phyloP scores from a whole-genome alignment of 2,797 vertebrate genomes.

The Coregonus sp. region DNA sequence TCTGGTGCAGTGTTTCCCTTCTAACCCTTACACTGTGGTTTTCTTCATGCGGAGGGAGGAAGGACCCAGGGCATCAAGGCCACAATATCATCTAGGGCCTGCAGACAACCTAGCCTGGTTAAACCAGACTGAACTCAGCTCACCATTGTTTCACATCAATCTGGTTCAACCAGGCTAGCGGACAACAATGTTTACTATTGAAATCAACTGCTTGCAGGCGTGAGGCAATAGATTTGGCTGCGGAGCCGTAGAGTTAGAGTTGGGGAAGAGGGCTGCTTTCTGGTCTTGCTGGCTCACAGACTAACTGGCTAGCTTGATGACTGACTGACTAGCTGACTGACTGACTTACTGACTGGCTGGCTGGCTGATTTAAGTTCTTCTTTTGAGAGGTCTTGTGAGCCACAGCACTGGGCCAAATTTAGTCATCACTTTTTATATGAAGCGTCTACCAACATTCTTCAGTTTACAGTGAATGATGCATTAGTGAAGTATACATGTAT shows the following conservation, averaged over 20 bases:
- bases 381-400: background rate
- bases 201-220: background rate
- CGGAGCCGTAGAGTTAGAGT: background rate
- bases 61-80: background rate
- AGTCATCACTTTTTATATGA: background rate
- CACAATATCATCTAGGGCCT: background rate
- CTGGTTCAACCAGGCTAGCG: background rate
- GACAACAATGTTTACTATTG: background rate
- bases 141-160: background rate
- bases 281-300: background rate
- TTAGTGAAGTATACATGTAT: background rate
- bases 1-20: conserved; percentile 69
- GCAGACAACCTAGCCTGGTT: background rate
- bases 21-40: background rate
- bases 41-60: background rate
- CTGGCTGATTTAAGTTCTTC: background rate
- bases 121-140: background rate
- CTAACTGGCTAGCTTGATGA: too few relatives aligned
- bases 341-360: background rate
- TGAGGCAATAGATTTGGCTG: background rate
- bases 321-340: background rate
- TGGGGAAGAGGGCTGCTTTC: background rate
- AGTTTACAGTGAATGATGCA: background rate
- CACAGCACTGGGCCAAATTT: background rate
- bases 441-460: background rate